Evolutionary conservation across 2,113 vertebrate species (phyloP), one percentile per base, ranked within the genome.

Genomic region (Henicopernis longicauda): DNA sequence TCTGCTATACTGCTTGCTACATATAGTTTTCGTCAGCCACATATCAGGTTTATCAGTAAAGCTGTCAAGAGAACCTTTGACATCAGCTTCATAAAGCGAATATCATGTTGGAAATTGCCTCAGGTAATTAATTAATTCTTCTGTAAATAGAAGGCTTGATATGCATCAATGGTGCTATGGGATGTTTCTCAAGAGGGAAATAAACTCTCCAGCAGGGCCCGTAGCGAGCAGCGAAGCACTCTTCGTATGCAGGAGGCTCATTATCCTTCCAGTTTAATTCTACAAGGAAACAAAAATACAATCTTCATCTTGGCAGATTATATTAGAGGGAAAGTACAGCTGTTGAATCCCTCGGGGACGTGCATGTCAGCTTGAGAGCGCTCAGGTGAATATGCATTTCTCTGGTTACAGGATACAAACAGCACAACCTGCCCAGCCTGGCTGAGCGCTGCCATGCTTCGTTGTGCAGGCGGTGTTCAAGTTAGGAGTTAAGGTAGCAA

Each of bases 61-160:
- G 45, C 81, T 89, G 89, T 82, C 77, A 63, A 40, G 72, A 79
- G 32, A 89, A 82, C 74, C 71, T 86, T 45, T 92, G 93, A 80
- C 89, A 85, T 57, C 50, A 63, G 78, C 78, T 91, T 71, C 73
- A 23, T 86, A 62, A 62, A 87, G 82, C 6, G 10, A 69, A 34
- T 65, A 69, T 22, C 20, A 3, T 57, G 70, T 40, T 91, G 66
- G 80, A 90, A 92, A 91, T 62, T 62, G 70, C 70, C 81, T 62
- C 44, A 32, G 83, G 80, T 93, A 82, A 93, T 77, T 91, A 96
- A 95, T 95, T 85, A 96, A 87, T 94, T 76, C 66, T 62, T 77
- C 77, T 89, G 86, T 91, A 96, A 96, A 73, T 7, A 86, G 82
- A 77, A 92, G 59, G 81, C 79, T 92, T 80, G 91, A 87, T 95